phyloP scores from a whole-genome alignment of 1,140 invertebrate species.

The Bombus waltoni region DNA sequence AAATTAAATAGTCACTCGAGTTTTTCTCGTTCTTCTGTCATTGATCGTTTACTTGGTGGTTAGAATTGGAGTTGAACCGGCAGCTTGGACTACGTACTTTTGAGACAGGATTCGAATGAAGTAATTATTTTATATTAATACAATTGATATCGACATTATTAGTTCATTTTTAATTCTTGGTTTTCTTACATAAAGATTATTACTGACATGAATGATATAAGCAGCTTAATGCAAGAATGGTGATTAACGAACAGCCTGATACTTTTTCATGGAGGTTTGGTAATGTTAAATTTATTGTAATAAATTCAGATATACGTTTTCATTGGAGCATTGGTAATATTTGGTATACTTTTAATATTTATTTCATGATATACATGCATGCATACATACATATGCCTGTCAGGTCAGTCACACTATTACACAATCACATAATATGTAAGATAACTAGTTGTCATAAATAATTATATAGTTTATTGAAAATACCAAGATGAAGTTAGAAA shows the following conservation, averaged over 20 bases:
- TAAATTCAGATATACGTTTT: background rate
- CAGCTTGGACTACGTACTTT: too few species aligned
- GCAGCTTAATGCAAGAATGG: background rate
- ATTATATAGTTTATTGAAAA: too few species aligned
- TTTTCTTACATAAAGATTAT: background rate
- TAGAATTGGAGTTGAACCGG: background rate
- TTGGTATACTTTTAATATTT: too few species aligned
- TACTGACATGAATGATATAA: background rate
- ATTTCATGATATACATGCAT: too few species aligned
- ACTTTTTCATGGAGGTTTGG: background rate
- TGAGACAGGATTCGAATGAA: too few species aligned
- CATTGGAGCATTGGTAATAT: too few species aligned
- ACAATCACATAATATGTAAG: too few species aligned
- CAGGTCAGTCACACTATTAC: too few species aligned
- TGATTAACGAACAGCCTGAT: background rate
- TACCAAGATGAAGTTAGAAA: too few species aligned
- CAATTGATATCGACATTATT: background rate
- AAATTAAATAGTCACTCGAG: background rate
- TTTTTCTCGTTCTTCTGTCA: background rate
- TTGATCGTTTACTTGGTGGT: background rate
- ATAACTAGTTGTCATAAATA: too few species aligned
- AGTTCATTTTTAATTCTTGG: background rate
- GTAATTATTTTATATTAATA: background rate
- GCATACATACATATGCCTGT: too few species aligned
- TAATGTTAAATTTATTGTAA: background rate